Evolutionary conservation across 2,888 invertebrate genomes (phyloP).

Genomic region (Miltochrista miniata): DNA sequence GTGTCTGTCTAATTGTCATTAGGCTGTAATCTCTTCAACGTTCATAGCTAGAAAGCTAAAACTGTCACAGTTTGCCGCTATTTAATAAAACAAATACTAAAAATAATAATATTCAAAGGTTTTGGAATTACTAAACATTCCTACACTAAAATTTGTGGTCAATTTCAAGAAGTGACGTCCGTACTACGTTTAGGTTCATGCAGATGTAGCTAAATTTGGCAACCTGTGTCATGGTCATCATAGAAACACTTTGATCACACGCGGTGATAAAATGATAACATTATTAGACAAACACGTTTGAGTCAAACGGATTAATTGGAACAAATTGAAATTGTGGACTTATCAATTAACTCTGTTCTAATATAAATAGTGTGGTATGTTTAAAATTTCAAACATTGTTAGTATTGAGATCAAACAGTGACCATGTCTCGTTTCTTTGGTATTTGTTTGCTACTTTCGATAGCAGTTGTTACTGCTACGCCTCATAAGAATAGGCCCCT

Average conservation of each 20-base stretch:
- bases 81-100: too few species aligned
- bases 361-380: background rate
- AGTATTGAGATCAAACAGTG: background rate
- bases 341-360: background rate
- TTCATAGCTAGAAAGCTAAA: too few species aligned
- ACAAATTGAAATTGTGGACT: background rate
- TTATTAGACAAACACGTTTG: background rate
- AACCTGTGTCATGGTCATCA: too few species aligned
- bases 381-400: background rate
- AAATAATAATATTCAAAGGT: too few species aligned
- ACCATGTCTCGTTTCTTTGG: constrained; percentile 6
- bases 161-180: too few species aligned
- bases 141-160: too few species aligned
- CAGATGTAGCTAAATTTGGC: too few species aligned
- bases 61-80: too few species aligned
- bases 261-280: background rate
- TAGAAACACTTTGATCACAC: background rate
- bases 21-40: too few species aligned
- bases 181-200: too few species aligned
- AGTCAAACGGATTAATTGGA: background rate
- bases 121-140: too few species aligned
- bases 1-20: too few species aligned
- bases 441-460: constrained; percentile 12
- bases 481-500: constrained; percentile 10
- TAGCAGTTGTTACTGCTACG: constrained; percentile 1